A percentile compares a stretch with the other conserved stretches of the same genome.
These are phyloP conservation scores for Panthera leo DNA, from an alignment of 2,113 vertebrate species.

Conservation along the genomic window DNA sequence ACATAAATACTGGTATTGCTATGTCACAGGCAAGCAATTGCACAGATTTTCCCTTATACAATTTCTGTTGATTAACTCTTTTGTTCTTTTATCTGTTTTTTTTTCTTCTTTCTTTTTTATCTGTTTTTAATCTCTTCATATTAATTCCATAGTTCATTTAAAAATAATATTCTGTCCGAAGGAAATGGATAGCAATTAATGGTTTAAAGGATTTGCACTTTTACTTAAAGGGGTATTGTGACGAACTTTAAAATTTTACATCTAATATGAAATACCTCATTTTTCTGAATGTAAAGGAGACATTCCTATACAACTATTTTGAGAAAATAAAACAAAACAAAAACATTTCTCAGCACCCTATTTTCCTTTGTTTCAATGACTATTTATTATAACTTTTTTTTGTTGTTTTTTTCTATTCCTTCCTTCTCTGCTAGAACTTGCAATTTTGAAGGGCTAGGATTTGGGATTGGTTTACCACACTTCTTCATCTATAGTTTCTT, in stretches of 20 bases:
- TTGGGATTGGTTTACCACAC: background rate
- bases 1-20: background rate
- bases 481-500: background rate
- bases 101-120: background rate
- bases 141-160: background rate
- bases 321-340: background rate
- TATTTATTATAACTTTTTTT: background rate
- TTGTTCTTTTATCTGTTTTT: background rate
- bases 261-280: background rate
- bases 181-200: background rate
- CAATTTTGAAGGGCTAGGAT: background rate
- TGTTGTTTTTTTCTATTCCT: background rate
- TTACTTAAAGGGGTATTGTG: background rate
- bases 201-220: background rate
- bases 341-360: background rate
- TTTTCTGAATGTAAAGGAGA: background rate
- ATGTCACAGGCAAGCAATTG: background rate
- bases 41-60: background rate
- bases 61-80: background rate
- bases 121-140: background rate
- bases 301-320: background rate
- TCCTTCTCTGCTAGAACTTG: background rate
- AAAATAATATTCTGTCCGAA: background rate
- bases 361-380: background rate
- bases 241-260: background rate